phyloP scores from a whole-genome alignment of 2,888 invertebrate species.

The Eledone cirrhosa region DNA sequence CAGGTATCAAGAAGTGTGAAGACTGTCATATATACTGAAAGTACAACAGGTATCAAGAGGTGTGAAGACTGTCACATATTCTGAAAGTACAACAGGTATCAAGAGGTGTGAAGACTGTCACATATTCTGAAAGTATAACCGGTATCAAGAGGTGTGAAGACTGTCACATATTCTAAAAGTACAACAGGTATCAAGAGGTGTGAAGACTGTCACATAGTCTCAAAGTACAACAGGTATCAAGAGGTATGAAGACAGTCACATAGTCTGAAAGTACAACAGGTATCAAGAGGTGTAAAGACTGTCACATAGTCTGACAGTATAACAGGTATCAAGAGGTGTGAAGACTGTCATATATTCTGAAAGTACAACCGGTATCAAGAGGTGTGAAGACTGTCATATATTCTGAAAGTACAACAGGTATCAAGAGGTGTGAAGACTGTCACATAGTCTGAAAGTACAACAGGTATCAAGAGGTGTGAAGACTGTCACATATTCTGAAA shows the following conservation, averaged over 20 bases:
- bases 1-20: slow-evolving; percentile 67
- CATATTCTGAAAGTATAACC: slow-evolving; percentile 70
- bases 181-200: slow-evolving; percentile 67
- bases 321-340: slow-evolving; percentile 70
- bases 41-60: slow-evolving; percentile 64
- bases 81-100: slow-evolving; percentile 36
- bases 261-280: slow-evolving; percentile 66
- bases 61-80: slow-evolving; percentile 84
- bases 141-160: slow-evolving; percentile 73
- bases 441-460: slow-evolving; percentile 72
- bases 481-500: slow-evolving; percentile 78
- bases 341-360: slow-evolving; percentile 81
- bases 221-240: background rate
- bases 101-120: slow-evolving; percentile 81
- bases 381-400: slow-evolving; percentile 86
- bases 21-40: slow-evolving; percentile 78
- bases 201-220: slow-evolving; percentile 83
- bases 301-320: slow-evolving; percentile 75
- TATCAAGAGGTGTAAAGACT: slow-evolving; percentile 76
- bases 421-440: slow-evolving; percentile 78
- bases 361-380: slow-evolving; percentile 47
- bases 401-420: slow-evolving; percentile 45
- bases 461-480: slow-evolving; percentile 72
- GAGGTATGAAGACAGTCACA: slow-evolving; percentile 84
- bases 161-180: slow-evolving; percentile 78